phyloP scores from a whole-genome alignment of 2,888 invertebrate genomes.

The Coecobrya sp. region DNA sequence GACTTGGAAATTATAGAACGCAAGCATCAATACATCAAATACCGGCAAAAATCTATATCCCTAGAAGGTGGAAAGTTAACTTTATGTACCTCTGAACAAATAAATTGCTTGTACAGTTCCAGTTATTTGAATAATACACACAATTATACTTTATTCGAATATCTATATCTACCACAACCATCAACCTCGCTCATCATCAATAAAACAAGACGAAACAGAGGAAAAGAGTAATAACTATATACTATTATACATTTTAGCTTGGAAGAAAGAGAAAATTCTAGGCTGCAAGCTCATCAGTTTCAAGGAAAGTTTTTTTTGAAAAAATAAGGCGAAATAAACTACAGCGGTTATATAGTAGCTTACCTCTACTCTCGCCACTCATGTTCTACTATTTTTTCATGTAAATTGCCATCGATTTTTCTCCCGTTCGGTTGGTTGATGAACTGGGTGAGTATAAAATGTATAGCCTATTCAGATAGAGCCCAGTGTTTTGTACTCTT shows the following conservation, averaged over 20 bases:
- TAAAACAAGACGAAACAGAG: neutral
- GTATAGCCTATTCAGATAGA: neutral
- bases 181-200: constrained; percentile 7
- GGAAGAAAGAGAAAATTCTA: neutral
- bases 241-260: neutral
- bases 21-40: too few species aligned
- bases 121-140: constrained; percentile 24
- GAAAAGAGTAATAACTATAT: neutral
- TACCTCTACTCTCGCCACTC: neutral
- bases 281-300: constrained; percentile 30
- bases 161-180: neutral
- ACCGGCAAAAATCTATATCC: neutral
- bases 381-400: constrained; percentile 55
- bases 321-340: constrained; percentile 7
- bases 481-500: constrained; percentile 29
- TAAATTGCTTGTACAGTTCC: neutral
- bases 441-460: neutral
- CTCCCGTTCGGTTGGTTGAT: constrained; percentile 22
- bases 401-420: constrained; percentile 65
- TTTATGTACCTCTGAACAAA: neutral
- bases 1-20: neutral
- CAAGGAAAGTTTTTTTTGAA: neutral
- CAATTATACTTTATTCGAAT: neutral
- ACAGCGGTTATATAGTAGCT: neutral
- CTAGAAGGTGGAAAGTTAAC: too few species aligned